Percentiles rank a stretch among this genome's conserved stretches.
phyloP scores from a whole-genome alignment of 2,888 invertebrate species.

The Lamellibrachia satsuma region DNA sequence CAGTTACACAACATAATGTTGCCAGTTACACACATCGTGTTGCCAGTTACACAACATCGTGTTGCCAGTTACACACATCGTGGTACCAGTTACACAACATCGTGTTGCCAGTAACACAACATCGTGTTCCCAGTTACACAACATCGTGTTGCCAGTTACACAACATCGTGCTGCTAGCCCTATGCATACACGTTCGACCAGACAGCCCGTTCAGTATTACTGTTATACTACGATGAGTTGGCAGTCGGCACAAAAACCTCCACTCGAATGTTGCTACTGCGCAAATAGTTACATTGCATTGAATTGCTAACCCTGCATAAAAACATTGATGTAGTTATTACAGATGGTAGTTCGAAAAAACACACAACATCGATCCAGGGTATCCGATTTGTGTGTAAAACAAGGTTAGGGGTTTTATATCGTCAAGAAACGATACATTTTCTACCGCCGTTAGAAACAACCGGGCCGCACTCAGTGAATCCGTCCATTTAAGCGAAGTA shows the following conservation, averaged over 20 bases:
- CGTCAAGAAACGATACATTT: too few relatives aligned
- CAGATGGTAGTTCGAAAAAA: background rate
- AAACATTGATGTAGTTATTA: background rate
- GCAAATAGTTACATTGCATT: constrained; percentile 2
- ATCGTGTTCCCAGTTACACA: background rate
- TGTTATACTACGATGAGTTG: background rate
- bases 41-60: too few relatives aligned
- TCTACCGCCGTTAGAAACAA: too few relatives aligned
- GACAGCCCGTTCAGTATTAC: background rate
- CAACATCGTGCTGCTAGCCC: background rate
- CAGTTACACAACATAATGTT: too few relatives aligned
- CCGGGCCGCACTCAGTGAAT: too few relatives aligned
- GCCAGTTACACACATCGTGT: too few relatives aligned
- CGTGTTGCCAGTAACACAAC: background rate
- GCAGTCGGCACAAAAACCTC: constrained; percentile 1
- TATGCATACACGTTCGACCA: background rate
- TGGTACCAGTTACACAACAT: background rate
- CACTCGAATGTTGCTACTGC: constrained; percentile 9
- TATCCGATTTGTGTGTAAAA: background rate
- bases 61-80: background rate
- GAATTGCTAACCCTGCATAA: background rate
- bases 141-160: background rate
- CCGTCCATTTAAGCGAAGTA: too few relatives aligned
- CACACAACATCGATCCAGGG: background rate
- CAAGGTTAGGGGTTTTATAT: background rate